Conservation (phyloP, 2,797 vertebrate species). For the Allobates femoralis region DNA sequence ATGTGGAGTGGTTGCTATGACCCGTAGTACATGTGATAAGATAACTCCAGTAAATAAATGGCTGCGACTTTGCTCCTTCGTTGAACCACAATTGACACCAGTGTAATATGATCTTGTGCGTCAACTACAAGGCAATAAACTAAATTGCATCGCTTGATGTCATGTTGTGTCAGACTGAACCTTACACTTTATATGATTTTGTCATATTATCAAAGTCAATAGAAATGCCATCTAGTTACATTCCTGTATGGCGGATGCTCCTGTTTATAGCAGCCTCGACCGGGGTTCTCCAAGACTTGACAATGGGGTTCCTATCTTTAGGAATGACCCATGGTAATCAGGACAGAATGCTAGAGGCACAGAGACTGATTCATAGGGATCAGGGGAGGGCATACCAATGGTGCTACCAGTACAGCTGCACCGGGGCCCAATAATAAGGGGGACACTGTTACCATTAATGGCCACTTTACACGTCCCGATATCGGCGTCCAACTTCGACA, state of each 20-base stretch:
- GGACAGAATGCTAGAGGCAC: too few relatives aligned
- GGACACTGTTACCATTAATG: too few relatives aligned
- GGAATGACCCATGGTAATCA: too few relatives aligned
- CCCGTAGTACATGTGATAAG: not conserved
- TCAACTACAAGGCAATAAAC: slow-evolving; percentile 24
- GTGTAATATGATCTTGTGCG: not conserved
- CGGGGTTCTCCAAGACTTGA: too few relatives aligned
- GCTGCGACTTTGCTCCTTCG: not conserved
- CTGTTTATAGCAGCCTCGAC: too few relatives aligned
- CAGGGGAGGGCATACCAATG: too few relatives aligned
- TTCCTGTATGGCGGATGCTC: not conserved
- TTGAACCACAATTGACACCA: not conserved
- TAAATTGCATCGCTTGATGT: not conserved
- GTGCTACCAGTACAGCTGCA: too few relatives aligned
- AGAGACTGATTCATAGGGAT: too few relatives aligned
- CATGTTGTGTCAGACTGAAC: slow-evolving; percentile 34
- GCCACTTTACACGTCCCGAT: too few relatives aligned
- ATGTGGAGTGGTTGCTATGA: not conserved
- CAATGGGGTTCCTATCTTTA: too few relatives aligned
- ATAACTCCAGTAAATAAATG: not conserved
- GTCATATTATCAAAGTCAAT: not conserved
- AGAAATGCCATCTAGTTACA: not conserved
- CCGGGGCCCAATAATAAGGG: too few relatives aligned
- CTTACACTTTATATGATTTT: not conserved
- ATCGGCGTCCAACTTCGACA: too few relatives aligned